Percentiles rank a stretch among this genome's conserved stretches.
These are phyloP conservation scores for Porphyrio hochstetteri DNA, from an alignment of 2,113 vertebrate genomes.

Conservation along the genomic window DNA sequence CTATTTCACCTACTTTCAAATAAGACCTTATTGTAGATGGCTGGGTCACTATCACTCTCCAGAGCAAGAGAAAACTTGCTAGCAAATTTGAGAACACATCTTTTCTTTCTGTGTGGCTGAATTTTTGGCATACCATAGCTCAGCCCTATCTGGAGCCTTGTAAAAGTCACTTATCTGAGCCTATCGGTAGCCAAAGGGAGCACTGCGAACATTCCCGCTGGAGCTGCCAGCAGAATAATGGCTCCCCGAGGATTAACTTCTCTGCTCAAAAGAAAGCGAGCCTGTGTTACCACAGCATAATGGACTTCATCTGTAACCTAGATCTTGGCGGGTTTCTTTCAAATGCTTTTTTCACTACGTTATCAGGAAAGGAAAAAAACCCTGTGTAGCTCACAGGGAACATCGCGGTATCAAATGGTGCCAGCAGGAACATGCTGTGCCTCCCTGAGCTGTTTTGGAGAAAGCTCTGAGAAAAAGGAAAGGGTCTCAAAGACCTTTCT, in stretches of 20 bases:
- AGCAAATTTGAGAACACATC: not conserved
- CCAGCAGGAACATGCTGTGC: not conserved
- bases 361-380: not conserved
- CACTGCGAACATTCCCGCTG: not conserved
- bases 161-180: constrained; percentile 48
- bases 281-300: not conserved
- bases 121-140: constrained; percentile 38
- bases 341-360: not conserved
- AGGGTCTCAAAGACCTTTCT: not conserved
- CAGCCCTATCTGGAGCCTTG: not conserved
- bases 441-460: not conserved
- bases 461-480: not conserved
- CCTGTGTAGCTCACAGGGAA: not conserved
- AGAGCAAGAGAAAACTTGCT: not conserved
- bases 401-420: not conserved
- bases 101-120: not conserved
- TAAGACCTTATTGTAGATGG: not conserved
- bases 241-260: not conserved
- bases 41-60: not conserved
- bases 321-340: constrained; percentile 45
- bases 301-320: constrained; percentile 57
- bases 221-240: not conserved
- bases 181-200: constrained; percentile 2
- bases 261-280: not conserved
- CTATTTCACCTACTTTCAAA: not conserved